Conservation (phyloP, 2,113 vertebrate species). For the Myxocyprinus asiaticus region DNA sequence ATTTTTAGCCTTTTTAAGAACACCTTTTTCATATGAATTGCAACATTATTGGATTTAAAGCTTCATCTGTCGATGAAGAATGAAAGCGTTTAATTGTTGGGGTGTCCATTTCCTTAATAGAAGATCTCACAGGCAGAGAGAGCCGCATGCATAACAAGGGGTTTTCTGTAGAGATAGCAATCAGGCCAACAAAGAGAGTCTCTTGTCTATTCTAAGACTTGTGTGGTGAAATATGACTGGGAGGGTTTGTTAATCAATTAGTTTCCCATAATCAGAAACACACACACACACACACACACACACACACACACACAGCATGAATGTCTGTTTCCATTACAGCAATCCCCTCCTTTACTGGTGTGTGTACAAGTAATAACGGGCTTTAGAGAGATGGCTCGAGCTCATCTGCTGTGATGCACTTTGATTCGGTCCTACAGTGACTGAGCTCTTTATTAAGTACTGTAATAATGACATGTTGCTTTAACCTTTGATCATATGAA, state of each 20-base stretch:
- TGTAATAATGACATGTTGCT: slow-evolving; percentile 41
- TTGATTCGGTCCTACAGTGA: slow-evolving; percentile 38
- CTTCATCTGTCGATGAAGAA: neutral
- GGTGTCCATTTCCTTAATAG: neutral
- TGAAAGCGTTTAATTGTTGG: neutral
- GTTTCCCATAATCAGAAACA: slow-evolving; percentile 4
- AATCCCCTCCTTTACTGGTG: slow-evolving; percentile 63
- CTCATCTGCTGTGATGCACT: slow-evolving; percentile 53
- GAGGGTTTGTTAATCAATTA: slow-evolving; percentile 62
- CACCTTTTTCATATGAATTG: neutral
- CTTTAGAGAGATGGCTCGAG: slow-evolving; percentile 39
- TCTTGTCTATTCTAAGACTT: slow-evolving; percentile 31
- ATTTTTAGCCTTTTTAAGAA: neutral
- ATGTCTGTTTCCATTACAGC: slow-evolving; percentile 72
- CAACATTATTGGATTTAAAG: too few species aligned
- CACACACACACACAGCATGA: slow-evolving; percentile 52
- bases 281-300: slow-evolving; percentile 33
- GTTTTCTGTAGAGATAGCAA: slow-evolving; percentile 42
- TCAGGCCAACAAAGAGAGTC: slow-evolving; percentile 41
- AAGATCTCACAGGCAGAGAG: neutral
- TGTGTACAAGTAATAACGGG: slow-evolving; percentile 53
- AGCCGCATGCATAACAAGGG: slow-evolving; percentile 34
- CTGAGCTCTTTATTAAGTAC: slow-evolving; percentile 42
- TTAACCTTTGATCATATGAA: slow-evolving; percentile 51
- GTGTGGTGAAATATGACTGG: slow-evolving; percentile 53